Conservation (phyloP, 2,113 vertebrate genomes). For the Cryptotis parvus region DNA sequence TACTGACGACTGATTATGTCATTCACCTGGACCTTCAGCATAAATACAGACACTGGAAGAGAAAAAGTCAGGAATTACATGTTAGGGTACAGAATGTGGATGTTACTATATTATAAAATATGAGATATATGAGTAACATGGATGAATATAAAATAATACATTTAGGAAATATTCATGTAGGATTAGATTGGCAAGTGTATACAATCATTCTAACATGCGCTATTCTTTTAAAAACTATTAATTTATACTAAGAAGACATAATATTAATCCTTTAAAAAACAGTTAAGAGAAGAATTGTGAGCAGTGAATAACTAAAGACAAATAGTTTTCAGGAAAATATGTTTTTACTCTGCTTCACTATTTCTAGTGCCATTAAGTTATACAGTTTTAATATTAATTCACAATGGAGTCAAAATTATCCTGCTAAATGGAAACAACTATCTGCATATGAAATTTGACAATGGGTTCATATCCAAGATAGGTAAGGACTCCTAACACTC, state of each 20-base stretch:
- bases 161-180: background rate
- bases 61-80: background rate
- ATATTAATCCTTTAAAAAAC: background rate
- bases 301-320: too few species aligned
- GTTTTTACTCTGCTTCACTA: slow-evolving; percentile 28
- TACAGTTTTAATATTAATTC: background rate
- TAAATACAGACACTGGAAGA: slow-evolving; percentile 89
- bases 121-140: background rate
- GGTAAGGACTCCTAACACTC: too few species aligned
- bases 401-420: background rate
- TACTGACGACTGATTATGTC: slow-evolving; percentile 93
- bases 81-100: background rate
- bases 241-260: background rate
- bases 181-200: background rate
- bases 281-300: background rate
- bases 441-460: too few species aligned
- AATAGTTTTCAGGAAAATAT: slow-evolving; percentile 1
- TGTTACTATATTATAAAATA: background rate
- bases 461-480: too few species aligned
- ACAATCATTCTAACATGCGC: slow-evolving; percentile 42
- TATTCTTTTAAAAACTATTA: slow-evolving; percentile 11
- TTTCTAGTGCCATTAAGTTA: slow-evolving; percentile 12
- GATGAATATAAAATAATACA: background rate
- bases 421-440: too few species aligned
- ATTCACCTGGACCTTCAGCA: slow-evolving; percentile 93